Evolutionary conservation across 2,888 invertebrate genomes (phyloP), one percentile per base, ranked within the genome.

Genomic region (Resseliella maxima): DNA sequence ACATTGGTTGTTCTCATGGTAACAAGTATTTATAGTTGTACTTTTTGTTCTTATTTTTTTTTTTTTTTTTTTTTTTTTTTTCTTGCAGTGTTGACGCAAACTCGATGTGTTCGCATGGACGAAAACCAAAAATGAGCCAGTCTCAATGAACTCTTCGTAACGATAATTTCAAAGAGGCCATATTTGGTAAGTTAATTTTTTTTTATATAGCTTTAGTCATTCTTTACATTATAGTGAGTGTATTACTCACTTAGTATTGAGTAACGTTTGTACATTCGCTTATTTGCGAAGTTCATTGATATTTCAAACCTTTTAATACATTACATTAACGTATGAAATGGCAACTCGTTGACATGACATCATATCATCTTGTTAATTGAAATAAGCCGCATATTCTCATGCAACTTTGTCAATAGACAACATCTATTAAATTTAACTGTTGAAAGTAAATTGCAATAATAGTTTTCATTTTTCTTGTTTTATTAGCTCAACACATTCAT

Each of bases 281-380:
- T 8, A 41, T 50, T 8, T 50, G 6, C 50, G 59, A 24, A 2
- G 59, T 59, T 59, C 59, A 59, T 59, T 59, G 59, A 59, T 59
- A 12, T 59, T 59, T 59, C 59, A 27, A 59, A 59, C 59, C 59
- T 59, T 24, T 59, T n/a, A 24, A 59, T 59, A 24, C 27, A 27
- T 59, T 59, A n/a, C n/a, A 59, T 24, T 59, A 59, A 59, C 24
- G 1, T 24, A 59, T 59, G 59, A 59, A 59, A 59, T 24, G 59
- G n/a, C n/a, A n/a, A n/a, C n/a, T n/a, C 24, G 59, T 24, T 3
- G 15, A n/a, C 6, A 24, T 59, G 59, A 50, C 50, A 50, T 50
- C 50, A 50, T 59, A 59, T 59, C 59, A 24, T 59, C 24, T 59
- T 59, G 59, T 59, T 59, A 59, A 24, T 59, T 59, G 59, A 59